Percentiles rank a stretch among this genome's conserved stretches.
These are phyloP conservation scores for Polia nebulosa DNA, from an alignment of 2,888 invertebrate genomes.

Conservation along the genomic window DNA sequence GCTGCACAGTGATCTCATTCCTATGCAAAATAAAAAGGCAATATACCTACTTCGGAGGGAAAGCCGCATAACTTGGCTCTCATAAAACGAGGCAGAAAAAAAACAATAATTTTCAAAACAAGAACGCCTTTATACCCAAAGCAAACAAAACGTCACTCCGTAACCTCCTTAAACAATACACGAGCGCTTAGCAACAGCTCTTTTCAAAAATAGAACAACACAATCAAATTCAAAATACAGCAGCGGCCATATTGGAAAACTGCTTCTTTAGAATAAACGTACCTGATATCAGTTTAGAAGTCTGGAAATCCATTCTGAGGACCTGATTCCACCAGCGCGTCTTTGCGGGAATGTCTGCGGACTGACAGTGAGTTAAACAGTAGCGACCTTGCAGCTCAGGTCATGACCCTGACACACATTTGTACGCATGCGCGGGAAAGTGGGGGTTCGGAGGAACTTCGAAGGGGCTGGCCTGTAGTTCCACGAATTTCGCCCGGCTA, in stretches of 20 bases:
- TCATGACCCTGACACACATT: conserved; percentile 87
- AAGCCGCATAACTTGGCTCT: neutral
- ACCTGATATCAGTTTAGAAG: conserved; percentile 78
- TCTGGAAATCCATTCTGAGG: conserved; percentile 77
- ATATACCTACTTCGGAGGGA: neutral
- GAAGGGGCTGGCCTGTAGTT: conserved; percentile 17
- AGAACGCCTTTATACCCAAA: neutral
- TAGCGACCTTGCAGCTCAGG: conserved; percentile 84
- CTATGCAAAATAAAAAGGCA: neutral
- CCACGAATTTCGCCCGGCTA: conserved; percentile 13
- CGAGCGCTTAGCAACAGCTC: conserved; percentile 43
- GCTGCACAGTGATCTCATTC: neutral
- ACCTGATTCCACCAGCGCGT: conserved; percentile 47
- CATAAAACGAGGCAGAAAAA: neutral
- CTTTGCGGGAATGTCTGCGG: conserved; percentile 54
- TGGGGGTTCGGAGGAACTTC: conserved; percentile 27
- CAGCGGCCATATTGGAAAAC: conserved; percentile 26
- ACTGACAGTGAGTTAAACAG: conserved; percentile 82
- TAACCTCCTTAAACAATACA: conserved; percentile 24
- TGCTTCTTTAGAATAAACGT: conserved; percentile 12
- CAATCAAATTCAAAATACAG: conserved; percentile 3
- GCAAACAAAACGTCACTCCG: conserved; percentile 22
- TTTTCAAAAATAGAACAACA: conserved; percentile 41
- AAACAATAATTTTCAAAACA: conserved; percentile 14
- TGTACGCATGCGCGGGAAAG: conserved; percentile 79